A percentile compares a stretch with the other conserved stretches of the same genome.
Conservation (phyloP, 2,797 vertebrate genomes). For the Margarornis squamiger region DNA sequence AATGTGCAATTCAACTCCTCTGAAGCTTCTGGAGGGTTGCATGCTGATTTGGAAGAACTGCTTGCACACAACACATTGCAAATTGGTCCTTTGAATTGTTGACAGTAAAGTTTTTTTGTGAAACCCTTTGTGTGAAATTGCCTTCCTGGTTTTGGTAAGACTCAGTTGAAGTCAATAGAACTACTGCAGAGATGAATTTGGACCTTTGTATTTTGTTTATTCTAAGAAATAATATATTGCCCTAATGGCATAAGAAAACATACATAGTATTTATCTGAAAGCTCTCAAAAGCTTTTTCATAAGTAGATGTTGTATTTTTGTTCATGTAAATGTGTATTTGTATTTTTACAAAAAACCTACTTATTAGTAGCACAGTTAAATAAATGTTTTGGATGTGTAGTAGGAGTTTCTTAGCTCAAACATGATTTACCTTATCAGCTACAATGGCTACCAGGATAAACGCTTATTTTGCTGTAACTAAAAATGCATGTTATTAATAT, state of each 20-base stretch:
- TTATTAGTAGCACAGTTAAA: conserved; percentile 60
- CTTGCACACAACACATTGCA: conserved; percentile 12
- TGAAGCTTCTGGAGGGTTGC: conserved; percentile 4
- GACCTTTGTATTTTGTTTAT: conserved; percentile 39
- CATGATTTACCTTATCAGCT: conserved; percentile 34
- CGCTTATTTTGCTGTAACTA: background rate
- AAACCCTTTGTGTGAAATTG: conserved; percentile 44
- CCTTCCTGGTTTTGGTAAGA: conserved; percentile 34
- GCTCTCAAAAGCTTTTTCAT: conserved; percentile 50
- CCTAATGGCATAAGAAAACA: conserved; percentile 8
- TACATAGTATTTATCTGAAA: conserved; percentile 42
- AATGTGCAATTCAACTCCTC: conserved; percentile 1
- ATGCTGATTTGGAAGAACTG: conserved; percentile 36
- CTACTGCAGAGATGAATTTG: conserved; percentile 48
- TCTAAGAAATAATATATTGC: background rate
- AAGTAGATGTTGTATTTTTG: background rate
- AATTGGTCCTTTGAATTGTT: conserved; percentile 22
- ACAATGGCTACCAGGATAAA: conserved; percentile 31
- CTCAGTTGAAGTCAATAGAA: background rate
- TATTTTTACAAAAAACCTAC: conserved; percentile 38
- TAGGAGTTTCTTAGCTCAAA: conserved; percentile 44
- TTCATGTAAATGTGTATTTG: conserved; percentile 42
- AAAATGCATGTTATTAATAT: conserved; percentile 59
- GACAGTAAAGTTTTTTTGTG: conserved; percentile 2
- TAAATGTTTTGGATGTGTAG: conserved; percentile 46